Evolutionary conservation across 2,797 vertebrate species (phyloP), one percentile per base, ranked within the genome.

Genomic region (Chromis chromis): DNA sequence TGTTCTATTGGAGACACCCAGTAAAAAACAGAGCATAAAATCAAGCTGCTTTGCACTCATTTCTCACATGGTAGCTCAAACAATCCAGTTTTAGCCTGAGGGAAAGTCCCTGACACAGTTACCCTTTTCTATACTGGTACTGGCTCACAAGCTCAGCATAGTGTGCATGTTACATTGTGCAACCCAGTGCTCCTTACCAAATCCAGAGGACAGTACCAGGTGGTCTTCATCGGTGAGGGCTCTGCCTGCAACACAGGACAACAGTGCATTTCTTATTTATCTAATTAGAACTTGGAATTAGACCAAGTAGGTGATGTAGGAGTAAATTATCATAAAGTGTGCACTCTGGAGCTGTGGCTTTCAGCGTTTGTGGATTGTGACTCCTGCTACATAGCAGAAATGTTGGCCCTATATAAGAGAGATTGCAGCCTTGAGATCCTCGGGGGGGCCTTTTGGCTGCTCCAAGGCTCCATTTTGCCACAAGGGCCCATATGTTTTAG

Each of bases 151-250:
- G 16, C 57, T 64, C 31, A 28, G 40, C 22, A 31, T 31, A 31
- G 31, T 31, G 31, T 39, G 62, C 36, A 7, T 39, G 28, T 48
- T 31, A 31, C 31, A 31, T 31, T 9, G 49, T 5, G 19, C 40
- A 42, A 63, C 17, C 46, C 24, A 12, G 33, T 10, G 33, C 33
- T 44, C 16, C 93, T 91, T 86, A 96, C 95, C 93, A 94, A 83
- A 79, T 95, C 92, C 70, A 95, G 88, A 57, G 94, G 94, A 77
- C 94, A 96, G 93, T 96, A 96, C 95, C 95, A 96, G 70, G 94
- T 96, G 1, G 94, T 95, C 92, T 96, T 96, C 94, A 95, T 95
- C 21, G 91, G 87, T 46, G 92, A 92, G 52, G 91, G 77, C 54
- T 95, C 94, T 3, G 83, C 89, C 94, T 95, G 83, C 58, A 44